Conservation (phyloP, 1,140 invertebrate species). For the Habropoda laboriosa region DNA sequence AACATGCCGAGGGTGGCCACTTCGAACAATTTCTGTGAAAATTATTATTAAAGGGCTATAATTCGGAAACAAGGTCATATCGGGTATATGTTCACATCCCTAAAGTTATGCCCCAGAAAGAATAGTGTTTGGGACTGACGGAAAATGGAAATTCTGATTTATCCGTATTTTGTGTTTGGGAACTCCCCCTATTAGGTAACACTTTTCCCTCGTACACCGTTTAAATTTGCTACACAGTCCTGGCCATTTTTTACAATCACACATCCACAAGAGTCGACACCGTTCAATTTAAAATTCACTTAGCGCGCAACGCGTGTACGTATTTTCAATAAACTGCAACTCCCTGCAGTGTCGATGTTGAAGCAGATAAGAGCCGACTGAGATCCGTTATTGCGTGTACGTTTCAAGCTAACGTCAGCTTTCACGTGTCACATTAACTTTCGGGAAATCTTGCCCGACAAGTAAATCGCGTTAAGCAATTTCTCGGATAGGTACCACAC, state of each 20-base stretch:
- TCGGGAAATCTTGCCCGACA: slow-evolving; percentile 24
- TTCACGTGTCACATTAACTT: slow-evolving; percentile 43
- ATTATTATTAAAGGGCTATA: too few relatives aligned
- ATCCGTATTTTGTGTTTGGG: too few relatives aligned
- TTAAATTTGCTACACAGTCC: not conserved
- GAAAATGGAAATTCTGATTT: too few relatives aligned
- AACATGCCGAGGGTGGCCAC: too few relatives aligned
- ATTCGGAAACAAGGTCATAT: too few relatives aligned
- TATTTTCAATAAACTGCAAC: slow-evolving; percentile 5
- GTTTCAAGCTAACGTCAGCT: slow-evolving; percentile 26
- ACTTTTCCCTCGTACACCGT: not conserved
- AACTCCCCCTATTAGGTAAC: too few relatives aligned
- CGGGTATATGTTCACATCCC: too few relatives aligned
- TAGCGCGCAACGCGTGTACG: not conserved
- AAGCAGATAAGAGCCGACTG: not conserved
- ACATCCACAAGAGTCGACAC: not conserved
- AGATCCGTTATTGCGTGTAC: slow-evolving; percentile 36
- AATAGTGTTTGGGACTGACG: too few relatives aligned
- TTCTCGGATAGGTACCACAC: not conserved
- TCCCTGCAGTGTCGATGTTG: not conserved
- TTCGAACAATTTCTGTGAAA: too few relatives aligned
- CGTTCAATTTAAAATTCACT: slow-evolving; percentile 17
- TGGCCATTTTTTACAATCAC: not conserved
- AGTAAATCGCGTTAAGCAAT: slow-evolving; percentile 44
- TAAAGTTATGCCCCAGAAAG: too few relatives aligned